Percentiles rank a stretch among this genome's conserved stretches.
Conservation (phyloP, 1,140 invertebrate species). For the Arion vulgaris region DNA sequence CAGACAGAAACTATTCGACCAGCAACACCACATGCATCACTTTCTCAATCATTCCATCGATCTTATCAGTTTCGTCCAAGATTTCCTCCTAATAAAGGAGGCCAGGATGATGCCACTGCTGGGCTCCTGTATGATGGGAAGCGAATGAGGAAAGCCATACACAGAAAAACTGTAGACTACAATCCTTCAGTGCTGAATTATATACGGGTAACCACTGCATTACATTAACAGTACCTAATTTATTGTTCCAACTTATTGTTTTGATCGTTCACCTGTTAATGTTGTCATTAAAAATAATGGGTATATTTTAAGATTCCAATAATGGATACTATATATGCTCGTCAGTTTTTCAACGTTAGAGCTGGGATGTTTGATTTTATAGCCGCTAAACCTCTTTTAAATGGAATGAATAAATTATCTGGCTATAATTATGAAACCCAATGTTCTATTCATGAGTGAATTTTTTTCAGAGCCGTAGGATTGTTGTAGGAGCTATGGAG, state of each 20-base stretch:
- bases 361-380: too few relatives aligned
- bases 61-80: constrained; percentile 32
- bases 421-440: too few relatives aligned
- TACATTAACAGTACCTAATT: background rate
- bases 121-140: constrained; percentile 79
- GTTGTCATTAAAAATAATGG: background rate
- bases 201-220: constrained; percentile 80
- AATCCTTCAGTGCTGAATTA: constrained; percentile 95
- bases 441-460: too few relatives aligned
- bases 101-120: background rate
- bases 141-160: constrained; percentile 93
- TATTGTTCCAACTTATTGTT: background rate
- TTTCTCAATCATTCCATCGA: constrained; percentile 24
- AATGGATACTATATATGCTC: too few relatives aligned
- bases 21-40: background rate
- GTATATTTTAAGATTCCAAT: too few relatives aligned
- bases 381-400: too few relatives aligned
- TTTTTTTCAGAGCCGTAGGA: too few relatives aligned
- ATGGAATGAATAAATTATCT: too few relatives aligned
- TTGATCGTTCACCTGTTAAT: background rate
- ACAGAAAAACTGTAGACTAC: constrained; percentile 98
- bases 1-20: background rate
- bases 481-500: too few relatives aligned
- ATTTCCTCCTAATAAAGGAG: constrained; percentile 41
- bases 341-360: too few relatives aligned